A percentile compares a stretch with the other conserved stretches of the same genome.
Conservation (phyloP, 1,140 invertebrate genomes). For the Conus ventricosus region DNA sequence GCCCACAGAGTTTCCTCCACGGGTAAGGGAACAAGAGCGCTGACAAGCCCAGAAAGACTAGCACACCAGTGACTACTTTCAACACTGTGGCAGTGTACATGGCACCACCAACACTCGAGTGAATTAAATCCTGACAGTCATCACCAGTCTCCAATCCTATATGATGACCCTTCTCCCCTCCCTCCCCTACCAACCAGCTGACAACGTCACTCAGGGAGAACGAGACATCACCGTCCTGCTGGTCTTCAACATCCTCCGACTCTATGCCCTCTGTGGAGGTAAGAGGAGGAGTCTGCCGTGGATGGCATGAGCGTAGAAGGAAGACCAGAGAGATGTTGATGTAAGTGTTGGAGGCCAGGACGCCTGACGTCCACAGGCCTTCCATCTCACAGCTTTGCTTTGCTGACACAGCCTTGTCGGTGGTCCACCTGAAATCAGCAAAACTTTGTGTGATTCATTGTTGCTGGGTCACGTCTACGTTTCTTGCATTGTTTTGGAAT, state of each 20-base stretch:
- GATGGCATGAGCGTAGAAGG: not conserved
- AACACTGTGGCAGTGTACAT: not conserved
- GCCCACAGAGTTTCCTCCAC: not conserved
- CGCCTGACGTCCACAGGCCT: not conserved
- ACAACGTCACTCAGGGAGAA: not conserved
- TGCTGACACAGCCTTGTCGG: too few species aligned
- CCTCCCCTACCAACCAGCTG: not conserved
- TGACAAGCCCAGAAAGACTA: not conserved
- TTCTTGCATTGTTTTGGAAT: too few species aligned
- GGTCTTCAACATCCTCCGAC: not conserved
- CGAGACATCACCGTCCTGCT: not conserved
- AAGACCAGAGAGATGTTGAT: conserved; percentile 15
- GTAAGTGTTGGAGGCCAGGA: not conserved
- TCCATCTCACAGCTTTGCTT: not conserved
- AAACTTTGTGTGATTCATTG: too few species aligned
- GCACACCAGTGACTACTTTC: not conserved
- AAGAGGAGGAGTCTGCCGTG: not conserved
- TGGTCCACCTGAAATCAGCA: too few species aligned
- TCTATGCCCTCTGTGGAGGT: not conserved
- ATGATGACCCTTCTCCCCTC: not conserved
- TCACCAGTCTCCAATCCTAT: not conserved
- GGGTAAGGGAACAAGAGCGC: not conserved
- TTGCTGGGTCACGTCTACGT: too few species aligned
- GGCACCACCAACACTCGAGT: not conserved
- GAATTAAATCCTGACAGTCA: conserved; percentile 2